Evolutionary conservation across 2,888 invertebrate species (phyloP).

Genomic region (Alentia gelatinosa): DNA sequence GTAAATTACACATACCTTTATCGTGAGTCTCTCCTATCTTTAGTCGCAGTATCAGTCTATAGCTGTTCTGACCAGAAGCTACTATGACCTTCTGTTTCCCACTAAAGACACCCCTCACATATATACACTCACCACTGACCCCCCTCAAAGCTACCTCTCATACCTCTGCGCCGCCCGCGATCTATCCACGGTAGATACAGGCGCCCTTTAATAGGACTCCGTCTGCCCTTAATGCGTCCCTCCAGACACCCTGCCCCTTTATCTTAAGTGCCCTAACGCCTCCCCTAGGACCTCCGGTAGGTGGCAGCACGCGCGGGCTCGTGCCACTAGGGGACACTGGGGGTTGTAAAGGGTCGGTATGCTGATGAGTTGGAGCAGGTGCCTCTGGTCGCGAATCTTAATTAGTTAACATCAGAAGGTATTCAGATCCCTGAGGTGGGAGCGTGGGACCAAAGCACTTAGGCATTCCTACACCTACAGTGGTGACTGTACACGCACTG

Average conservation of each 20-base stretch:
- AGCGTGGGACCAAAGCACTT: not conserved
- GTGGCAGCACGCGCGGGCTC: not conserved
- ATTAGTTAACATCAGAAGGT: not conserved
- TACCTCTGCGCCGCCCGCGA: not conserved
- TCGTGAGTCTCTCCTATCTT: too few relatives aligned
- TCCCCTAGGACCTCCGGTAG: not conserved
- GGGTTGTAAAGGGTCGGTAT: not conserved
- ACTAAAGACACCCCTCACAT: not conserved
- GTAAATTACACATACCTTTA: too few relatives aligned
- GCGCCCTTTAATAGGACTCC: not conserved
- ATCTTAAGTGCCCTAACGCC: slow-evolving; percentile 10
- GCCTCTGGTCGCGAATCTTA: not conserved
- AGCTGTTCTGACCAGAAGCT: too few relatives aligned
- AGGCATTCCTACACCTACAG: not conserved
- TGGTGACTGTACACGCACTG: not conserved
- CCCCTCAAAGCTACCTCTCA: not conserved
- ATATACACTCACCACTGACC: not conserved
- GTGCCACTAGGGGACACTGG: not conserved
- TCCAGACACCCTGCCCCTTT: not conserved
- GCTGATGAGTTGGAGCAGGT: not conserved
- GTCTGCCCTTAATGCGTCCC: not conserved
- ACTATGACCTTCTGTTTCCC: too few relatives aligned
- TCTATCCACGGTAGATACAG: not conserved
- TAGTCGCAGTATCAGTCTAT: too few relatives aligned
- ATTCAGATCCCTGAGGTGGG: not conserved